These are phyloP conservation scores for Magallana angulata DNA, from an alignment of 1,140 invertebrate species.

Conservation along the genomic window DNA sequence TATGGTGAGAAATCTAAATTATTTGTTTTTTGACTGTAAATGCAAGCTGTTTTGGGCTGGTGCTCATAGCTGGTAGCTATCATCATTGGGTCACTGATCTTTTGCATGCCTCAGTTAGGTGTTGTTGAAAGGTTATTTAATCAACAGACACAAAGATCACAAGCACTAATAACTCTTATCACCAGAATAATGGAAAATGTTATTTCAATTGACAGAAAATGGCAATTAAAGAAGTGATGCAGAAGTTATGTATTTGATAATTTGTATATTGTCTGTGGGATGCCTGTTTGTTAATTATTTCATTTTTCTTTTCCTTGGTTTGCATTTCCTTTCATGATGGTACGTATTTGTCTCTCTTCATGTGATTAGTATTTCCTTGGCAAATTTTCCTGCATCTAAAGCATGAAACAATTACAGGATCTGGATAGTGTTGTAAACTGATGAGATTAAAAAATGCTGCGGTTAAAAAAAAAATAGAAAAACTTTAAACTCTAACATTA, in stretches of 20 bases:
- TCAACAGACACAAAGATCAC: slow-evolving; percentile 35
- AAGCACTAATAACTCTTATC: neutral
- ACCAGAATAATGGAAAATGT: slow-evolving; percentile 32
- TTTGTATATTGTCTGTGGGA: slow-evolving; percentile 22
- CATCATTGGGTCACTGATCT: neutral
- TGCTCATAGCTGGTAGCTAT: slow-evolving; percentile 12
- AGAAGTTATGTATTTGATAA: slow-evolving; percentile 32
- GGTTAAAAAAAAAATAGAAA: neutral
- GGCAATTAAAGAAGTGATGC: slow-evolving; percentile 22
- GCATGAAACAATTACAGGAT: neutral
- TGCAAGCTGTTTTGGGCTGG: slow-evolving; percentile 2
- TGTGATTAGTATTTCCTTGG: neutral
- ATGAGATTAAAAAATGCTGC: neutral
- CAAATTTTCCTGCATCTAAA: slow-evolving; percentile 4
- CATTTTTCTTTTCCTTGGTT: slow-evolving; percentile 19
- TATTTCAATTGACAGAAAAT: slow-evolving; percentile 24
- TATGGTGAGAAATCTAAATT: no score
- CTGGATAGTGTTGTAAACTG: slow-evolving; percentile 1
- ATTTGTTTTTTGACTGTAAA: no score
- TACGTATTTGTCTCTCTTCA: neutral
- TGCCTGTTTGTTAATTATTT: slow-evolving; percentile 28
- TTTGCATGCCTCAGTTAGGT: slow-evolving; percentile 12
- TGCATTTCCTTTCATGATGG: slow-evolving; percentile 1
- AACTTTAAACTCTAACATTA: neutral
- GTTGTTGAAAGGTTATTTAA: slow-evolving; percentile 31